Percentiles rank a stretch among this genome's conserved stretches.
phyloP scores from a whole-genome alignment of 2,888 invertebrate genomes.

The Drosophila mayaguana region DNA sequence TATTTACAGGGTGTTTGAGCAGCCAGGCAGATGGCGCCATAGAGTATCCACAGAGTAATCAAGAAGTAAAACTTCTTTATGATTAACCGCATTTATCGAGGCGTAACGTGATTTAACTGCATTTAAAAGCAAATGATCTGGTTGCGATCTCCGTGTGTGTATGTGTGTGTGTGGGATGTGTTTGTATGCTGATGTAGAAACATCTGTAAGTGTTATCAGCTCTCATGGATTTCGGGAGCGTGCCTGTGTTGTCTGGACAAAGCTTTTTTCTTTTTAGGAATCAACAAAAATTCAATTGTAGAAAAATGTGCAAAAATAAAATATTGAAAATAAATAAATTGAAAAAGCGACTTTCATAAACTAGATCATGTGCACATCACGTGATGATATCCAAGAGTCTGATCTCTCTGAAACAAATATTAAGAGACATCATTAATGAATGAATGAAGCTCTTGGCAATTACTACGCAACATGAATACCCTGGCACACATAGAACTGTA shows the following conservation, averaged over 20 bases:
- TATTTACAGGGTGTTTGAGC: conserved; percentile 23
- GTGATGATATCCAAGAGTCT: conserved; percentile 18
- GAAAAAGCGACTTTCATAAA: not conserved
- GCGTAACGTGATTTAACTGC: conserved; percentile 79
- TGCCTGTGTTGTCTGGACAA: conserved; percentile 6
- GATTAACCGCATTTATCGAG: conserved; percentile 77
- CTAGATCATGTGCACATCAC: conserved; percentile 35
- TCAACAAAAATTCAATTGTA: conserved; percentile 30
- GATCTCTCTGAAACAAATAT: conserved; percentile 10
- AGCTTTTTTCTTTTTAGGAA: conserved; percentile 34
- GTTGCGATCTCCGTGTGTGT: conserved; percentile 31
- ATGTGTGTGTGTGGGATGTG: not conserved
- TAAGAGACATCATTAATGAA: not conserved
- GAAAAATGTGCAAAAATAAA: conserved; percentile 37
- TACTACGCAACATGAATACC: not conserved
- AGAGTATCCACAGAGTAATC: conserved; percentile 16
- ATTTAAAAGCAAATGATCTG: conserved; percentile 66
- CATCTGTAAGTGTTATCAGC: conserved; percentile 48
- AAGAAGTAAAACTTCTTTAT: conserved; percentile 48
- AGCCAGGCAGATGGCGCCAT: conserved; percentile 11
- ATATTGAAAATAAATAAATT: not conserved
- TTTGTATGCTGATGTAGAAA: conserved; percentile 10
- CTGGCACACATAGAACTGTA: not conserved
- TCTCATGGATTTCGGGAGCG: conserved; percentile 18
- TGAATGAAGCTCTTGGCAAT: conserved; percentile 6